These are phyloP conservation scores for Tenebrosternarchus preto DNA, from an alignment of 2,113 vertebrate species.

Conservation along the genomic window DNA sequence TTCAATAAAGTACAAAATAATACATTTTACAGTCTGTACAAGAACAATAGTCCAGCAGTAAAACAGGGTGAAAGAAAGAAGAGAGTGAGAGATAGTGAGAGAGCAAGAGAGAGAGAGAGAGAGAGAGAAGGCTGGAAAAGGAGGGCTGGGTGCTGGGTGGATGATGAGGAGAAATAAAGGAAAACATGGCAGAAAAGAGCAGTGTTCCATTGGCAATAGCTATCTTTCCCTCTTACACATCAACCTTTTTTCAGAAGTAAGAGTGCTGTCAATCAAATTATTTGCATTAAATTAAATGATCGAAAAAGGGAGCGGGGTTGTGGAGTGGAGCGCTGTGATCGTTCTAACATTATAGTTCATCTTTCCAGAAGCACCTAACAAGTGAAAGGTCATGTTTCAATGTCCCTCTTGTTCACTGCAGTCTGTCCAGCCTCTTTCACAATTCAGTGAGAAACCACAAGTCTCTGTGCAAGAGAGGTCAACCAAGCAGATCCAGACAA, in stretches of 20 bases:
- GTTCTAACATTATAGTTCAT: not conserved
- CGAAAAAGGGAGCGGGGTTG: conserved; percentile 23
- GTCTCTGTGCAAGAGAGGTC: conserved; percentile 18
- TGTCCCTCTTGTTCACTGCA: conserved; percentile 29
- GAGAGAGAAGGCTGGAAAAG: conserved; percentile 23
- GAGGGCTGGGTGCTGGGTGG: conserved; percentile 21
- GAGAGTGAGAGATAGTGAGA: conserved; percentile 2
- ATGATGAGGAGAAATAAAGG: conserved; percentile 38
- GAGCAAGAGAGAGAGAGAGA: conserved; percentile 1
- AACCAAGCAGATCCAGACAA: conserved; percentile 44
- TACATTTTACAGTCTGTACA: conserved; percentile 97
- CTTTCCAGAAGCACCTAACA: conserved; percentile 33
- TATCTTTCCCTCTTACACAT: conserved; percentile 36
- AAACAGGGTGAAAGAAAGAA: conserved; percentile 70
- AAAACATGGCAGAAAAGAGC: conserved; percentile 35
- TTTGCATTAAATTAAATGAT: conserved; percentile 50
- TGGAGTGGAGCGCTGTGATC: conserved; percentile 36
- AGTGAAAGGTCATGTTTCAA: conserved; percentile 5
- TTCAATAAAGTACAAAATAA: conserved; percentile 96
- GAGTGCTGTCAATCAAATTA: conserved; percentile 40
- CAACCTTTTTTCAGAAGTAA: conserved; percentile 2
- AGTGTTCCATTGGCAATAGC: conserved; percentile 46
- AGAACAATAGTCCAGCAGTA: conserved; percentile 91
- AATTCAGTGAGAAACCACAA: conserved; percentile 26
- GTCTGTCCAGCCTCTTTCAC: conserved; percentile 3